A percentile compares a stretch with the other conserved stretches of the same genome.
Conservation (phyloP, 2,797 vertebrate genomes). For the Tolypeutes matacus region DNA sequence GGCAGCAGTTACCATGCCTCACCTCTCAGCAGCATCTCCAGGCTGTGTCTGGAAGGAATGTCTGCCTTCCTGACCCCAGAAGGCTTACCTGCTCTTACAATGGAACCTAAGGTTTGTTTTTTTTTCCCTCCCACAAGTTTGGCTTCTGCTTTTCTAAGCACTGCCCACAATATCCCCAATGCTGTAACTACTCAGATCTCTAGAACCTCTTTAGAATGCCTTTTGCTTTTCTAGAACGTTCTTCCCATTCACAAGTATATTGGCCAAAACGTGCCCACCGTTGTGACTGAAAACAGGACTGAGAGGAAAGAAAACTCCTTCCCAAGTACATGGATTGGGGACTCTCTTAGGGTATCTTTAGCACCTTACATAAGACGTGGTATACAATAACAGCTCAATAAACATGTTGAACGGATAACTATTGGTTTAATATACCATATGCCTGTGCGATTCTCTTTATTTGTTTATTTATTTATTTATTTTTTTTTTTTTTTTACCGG, state of each 20-base stretch:
- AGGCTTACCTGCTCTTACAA: neutral
- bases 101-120: neutral
- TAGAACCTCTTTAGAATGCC: neutral
- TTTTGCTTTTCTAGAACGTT: conserved; percentile 1
- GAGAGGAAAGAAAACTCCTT: neutral
- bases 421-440: neutral
- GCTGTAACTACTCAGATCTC: neutral
- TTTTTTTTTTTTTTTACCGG: no score
- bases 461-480: no score
- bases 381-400: neutral
- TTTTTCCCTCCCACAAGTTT: neutral
- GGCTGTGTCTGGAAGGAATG: no score
- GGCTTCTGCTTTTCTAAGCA: neutral
- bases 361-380: neutral
- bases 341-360: neutral
- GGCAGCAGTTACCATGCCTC: neutral
- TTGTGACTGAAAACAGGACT: neutral
- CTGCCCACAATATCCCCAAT: neutral
- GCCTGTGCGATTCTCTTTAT: neutral
- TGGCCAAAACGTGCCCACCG: neutral
- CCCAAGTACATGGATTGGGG: no score
- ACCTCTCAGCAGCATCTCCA: neutral
- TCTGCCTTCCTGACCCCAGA: neutral
- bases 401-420: neutral
- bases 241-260: neutral